Percentiles rank a stretch among this genome's conserved stretches.
Evolutionary conservation across 2,888 invertebrate genomes (phyloP).

Genomic region (Agonopterix alstromeriana): DNA sequence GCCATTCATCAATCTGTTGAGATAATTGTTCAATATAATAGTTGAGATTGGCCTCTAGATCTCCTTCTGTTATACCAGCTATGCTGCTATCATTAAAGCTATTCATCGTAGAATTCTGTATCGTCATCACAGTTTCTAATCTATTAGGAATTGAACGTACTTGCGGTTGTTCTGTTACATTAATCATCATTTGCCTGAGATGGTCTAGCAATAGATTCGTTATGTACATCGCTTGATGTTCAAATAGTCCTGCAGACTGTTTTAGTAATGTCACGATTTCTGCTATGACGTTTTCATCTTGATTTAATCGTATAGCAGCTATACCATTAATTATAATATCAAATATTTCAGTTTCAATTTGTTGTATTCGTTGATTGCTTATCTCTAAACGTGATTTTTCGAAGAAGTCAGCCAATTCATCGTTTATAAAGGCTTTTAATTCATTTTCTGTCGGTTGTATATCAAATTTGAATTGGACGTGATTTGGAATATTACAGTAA

Average conservation of each 20-base stretch:
- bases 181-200: constrained; percentile 16
- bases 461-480: constrained; percentile 10
- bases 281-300: constrained; percentile 20
- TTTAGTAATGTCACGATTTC: constrained; percentile 27
- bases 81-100: constrained; percentile 5
- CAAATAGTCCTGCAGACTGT: constrained; percentile 23
- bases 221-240: constrained; percentile 24
- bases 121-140: background rate
- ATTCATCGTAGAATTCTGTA: background rate
- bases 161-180: background rate
- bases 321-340: constrained; percentile 29
- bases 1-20: constrained; percentile 45
- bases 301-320: constrained; percentile 19
- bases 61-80: too few species aligned
- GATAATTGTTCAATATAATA: constrained; percentile 27
- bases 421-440: constrained; percentile 24
- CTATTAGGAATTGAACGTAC: background rate
- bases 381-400: constrained; percentile 18
- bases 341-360: constrained; percentile 34
- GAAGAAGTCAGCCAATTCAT: constrained; percentile 25
- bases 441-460: constrained; percentile 27
- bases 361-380: constrained; percentile 15
- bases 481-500: constrained; percentile 2
- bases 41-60: constrained; percentile 12
- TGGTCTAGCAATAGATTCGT: constrained; percentile 22